These are phyloP conservation scores for Hydrochoerus hydrochaeris DNA, from an alignment of 2,113 vertebrate genomes.

Conservation along the genomic window DNA sequence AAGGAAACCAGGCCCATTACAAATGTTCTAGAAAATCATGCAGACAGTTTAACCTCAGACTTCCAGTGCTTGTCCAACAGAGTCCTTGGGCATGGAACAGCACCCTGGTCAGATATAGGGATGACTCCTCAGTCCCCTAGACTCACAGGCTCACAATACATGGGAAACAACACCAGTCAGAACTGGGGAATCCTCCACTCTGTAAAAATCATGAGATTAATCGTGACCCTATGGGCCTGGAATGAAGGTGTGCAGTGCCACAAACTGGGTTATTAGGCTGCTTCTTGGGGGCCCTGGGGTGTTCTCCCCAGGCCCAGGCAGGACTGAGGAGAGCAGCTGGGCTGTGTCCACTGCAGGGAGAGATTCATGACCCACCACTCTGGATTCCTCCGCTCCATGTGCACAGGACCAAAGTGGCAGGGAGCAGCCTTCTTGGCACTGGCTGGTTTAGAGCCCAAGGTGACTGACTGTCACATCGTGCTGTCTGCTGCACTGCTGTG, in stretches of 20 bases:
- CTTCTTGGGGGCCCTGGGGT: background rate
- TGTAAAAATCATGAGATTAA: background rate
- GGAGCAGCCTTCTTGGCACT: background rate
- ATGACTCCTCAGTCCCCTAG: background rate
- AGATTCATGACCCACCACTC: too few relatives aligned
- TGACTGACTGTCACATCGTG: background rate
- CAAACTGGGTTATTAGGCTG: background rate
- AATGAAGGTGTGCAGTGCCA: rapidly evolving
- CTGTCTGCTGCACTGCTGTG: background rate
- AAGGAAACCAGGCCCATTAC: background rate
- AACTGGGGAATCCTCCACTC: background rate
- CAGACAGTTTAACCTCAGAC: background rate
- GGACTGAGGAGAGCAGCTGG: background rate
- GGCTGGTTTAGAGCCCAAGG: background rate
- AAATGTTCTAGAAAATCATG: background rate
- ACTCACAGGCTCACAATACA: too few relatives aligned
- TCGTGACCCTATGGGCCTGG: background rate
- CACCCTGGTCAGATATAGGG: background rate
- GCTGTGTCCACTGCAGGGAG: background rate
- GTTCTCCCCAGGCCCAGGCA: rapidly evolving
- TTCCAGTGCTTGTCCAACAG: background rate
- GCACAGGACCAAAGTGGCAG: background rate
- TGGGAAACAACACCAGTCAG: background rate
- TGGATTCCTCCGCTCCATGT: background rate
- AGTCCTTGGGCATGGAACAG: background rate